Evolutionary conservation across 2,797 vertebrate species (phyloP), one percentile per base, ranked within the genome.

Genomic region (Clarias fuscus): DNA sequence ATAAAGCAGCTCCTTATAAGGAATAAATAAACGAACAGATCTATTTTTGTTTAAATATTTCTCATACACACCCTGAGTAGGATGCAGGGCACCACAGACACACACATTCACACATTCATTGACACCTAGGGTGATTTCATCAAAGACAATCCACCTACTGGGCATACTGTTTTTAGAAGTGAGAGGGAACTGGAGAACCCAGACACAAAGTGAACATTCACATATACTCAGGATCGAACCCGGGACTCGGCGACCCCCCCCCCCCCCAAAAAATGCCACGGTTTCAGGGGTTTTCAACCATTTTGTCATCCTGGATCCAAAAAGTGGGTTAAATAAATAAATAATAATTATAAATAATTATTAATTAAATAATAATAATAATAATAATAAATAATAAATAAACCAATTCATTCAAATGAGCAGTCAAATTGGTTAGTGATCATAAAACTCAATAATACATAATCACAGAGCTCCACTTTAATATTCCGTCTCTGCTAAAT

Each of bases 1-100:
- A 79, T 24, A 40, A 80, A 81, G 78, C 37, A 81, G n/a, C 17
- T 56, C 53, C 62, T 43, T n/a, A 53, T 20, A 53, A 13, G 48
- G 48, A 53, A 79, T 53, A 1, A 53, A 53, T n/a, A 10, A 37
- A 24, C 20, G 6, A 76, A 53, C 33, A 5, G n/a, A 64, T 64
- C 22, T 62, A 79, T 79, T 64, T n/a, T 64, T 80, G 77, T 78
- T 59, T 33, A 58, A 58, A 76, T 56, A 48, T 73, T n/a, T 24
- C 5, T 48, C 40, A n/a, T 14, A 68, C 24, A 64, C 61, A 48
- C 4, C 24, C 40, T 67, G 20, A 43, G 4, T 43, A 2, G 40
- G 24, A 67, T 27, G 4, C 40, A 56, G 24, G 61, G 22, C 62
- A 18, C n/a, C 37, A 37, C 14, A 65, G 7, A 65, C 78, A 27